These are phyloP conservation scores for Clostera curtula DNA, from an alignment of 2,888 invertebrate genomes.

Conservation along the genomic window DNA sequence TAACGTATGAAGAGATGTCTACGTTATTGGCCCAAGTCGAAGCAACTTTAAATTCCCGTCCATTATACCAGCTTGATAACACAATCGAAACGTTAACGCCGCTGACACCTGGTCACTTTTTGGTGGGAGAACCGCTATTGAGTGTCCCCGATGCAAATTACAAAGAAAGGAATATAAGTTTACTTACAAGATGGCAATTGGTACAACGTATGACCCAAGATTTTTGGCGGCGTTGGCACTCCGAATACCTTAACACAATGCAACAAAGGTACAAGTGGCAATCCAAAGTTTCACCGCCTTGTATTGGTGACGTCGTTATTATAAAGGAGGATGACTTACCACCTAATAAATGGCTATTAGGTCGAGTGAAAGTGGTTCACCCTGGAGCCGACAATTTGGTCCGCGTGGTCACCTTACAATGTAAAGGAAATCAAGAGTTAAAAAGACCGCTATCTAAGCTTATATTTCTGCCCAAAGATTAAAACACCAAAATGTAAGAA, in stretches of 20 bases:
- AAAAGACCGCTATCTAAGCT: no score
- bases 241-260: conserved; percentile 18
- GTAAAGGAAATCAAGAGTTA: no score
- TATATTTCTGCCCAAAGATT: no score
- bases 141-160: conserved; percentile 2
- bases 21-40: no score
- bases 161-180: conserved; percentile 1
- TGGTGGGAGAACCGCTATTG: conserved; percentile 4
- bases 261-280: conserved; percentile 22
- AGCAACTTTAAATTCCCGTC: no score
- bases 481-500: no score
- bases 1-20: no score
- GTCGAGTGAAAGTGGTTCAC: no score
- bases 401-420: no score
- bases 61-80: conserved; percentile 2
- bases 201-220: conserved; percentile 19
- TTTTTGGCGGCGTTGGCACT: conserved; percentile 21
- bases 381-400: no score
- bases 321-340: conserved; percentile 13
- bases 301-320: conserved; percentile 13
- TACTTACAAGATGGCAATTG: conserved; percentile 18
- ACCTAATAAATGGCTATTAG: conserved; percentile 16
- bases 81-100: conserved; percentile 1
- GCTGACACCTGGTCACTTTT: conserved; percentile 6
- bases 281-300: conserved; percentile 6